Conservation (phyloP, 2,113 vertebrate genomes). For the Pithys albifrons region DNA sequence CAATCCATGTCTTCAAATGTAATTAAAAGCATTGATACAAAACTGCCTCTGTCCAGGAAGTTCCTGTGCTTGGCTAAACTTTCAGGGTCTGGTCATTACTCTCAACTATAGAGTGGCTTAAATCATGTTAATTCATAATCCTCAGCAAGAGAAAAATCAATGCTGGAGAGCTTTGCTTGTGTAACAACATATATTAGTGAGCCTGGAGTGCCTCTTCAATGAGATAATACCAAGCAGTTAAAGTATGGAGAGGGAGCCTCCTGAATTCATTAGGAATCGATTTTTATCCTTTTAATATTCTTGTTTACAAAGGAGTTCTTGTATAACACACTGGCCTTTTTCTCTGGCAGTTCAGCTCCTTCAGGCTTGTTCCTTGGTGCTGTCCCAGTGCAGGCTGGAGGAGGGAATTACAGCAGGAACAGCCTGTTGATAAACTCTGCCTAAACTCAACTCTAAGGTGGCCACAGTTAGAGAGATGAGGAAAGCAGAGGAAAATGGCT, state of each 20-base stretch:
- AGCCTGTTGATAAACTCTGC: background rate
- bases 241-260: background rate
- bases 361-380: background rate
- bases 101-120: background rate
- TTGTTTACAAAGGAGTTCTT: constrained; percentile 12
- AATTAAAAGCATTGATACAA: constrained; percentile 11
- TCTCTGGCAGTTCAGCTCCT: background rate
- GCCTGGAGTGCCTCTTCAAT: background rate
- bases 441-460: background rate
- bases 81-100: background rate
- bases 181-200: background rate
- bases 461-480: background rate
- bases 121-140: background rate
- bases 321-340: background rate
- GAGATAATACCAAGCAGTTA: background rate
- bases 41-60: background rate
- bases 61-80: constrained; percentile 12
- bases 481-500: background rate
- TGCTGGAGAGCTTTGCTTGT: constrained; percentile 10
- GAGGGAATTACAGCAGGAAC: background rate
- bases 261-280: constrained; percentile 2
- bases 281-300: constrained; percentile 22
- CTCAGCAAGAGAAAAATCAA: constrained; percentile 43
- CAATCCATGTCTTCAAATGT: background rate
- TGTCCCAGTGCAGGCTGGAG: background rate